These are phyloP conservation scores for Festucalex cinctus DNA, from an alignment of 2,113 vertebrate genomes.

Conservation along the genomic window DNA sequence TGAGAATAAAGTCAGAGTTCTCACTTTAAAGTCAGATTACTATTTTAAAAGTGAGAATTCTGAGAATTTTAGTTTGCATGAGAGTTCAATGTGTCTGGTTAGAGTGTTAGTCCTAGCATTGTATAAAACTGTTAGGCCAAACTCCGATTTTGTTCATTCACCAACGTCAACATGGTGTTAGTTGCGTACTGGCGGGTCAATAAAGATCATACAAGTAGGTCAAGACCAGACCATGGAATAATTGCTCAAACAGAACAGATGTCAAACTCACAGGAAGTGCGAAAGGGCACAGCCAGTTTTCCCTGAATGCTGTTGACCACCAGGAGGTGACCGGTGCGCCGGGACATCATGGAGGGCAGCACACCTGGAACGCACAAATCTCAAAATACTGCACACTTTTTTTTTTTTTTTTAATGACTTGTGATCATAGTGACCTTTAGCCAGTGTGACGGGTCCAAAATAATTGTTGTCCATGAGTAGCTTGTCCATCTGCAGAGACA, in stretches of 20 bases:
- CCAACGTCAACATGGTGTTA: too few relatives aligned
- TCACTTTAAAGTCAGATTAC: too few relatives aligned
- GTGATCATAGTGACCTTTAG: slow-evolving; percentile 78
- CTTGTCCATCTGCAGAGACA: slow-evolving; percentile 87
- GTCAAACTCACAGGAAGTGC: slow-evolving; percentile 85
- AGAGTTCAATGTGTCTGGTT: too few relatives aligned
- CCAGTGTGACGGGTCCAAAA: slow-evolving; percentile 88
- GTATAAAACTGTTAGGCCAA: too few relatives aligned
- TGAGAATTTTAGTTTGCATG: too few relatives aligned
- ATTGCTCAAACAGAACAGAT: background rate
- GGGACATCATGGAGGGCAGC: slow-evolving; percentile 89
- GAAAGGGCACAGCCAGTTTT: slow-evolving; percentile 86
- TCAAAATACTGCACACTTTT: background rate
- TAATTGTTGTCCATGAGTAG: slow-evolving; percentile 94
- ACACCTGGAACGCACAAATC: slow-evolving; percentile 69
- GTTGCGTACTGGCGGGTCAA: too few relatives aligned
- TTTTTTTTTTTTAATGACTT: background rate
- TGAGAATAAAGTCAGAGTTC: too few relatives aligned
- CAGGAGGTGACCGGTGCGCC: slow-evolving; percentile 86
- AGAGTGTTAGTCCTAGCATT: too few relatives aligned
- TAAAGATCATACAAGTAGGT: too few relatives aligned
- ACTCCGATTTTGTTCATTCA: too few relatives aligned
- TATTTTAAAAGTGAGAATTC: too few relatives aligned
- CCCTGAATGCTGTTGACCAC: slow-evolving; percentile 91
- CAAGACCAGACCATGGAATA: background rate